phyloP scores from a whole-genome alignment of 2,888 invertebrate species.

The Rapana venosa region DNA sequence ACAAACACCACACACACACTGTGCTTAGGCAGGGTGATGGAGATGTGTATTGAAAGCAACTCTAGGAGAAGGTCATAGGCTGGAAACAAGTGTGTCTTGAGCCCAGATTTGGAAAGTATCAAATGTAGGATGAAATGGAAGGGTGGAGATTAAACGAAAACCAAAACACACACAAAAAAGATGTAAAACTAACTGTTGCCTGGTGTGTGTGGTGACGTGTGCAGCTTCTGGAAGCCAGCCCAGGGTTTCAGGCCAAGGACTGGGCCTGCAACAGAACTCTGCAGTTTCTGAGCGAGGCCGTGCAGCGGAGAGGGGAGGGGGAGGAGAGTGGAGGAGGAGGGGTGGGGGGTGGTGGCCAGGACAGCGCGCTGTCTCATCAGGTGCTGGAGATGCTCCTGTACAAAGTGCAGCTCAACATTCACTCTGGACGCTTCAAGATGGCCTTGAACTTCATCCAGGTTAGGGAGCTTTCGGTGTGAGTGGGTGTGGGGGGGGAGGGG shows the following conservation, averaged over 20 bases:
- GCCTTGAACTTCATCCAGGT: conserved; percentile 67
- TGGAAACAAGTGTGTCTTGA: too few relatives aligned
- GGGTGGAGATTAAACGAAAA: too few relatives aligned
- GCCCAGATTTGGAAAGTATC: too few relatives aligned
- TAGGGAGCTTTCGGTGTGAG: background rate
- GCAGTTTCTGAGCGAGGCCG: background rate
- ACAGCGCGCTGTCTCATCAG: conserved; percentile 63
- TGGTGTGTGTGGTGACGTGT: background rate
- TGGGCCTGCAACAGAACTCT: conserved; percentile 63
- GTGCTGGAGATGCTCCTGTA: conserved; percentile 72
- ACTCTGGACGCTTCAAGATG: conserved; percentile 66
- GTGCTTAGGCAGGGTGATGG: too few relatives aligned
- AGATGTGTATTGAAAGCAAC: too few relatives aligned
- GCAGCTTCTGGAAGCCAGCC: conserved; percentile 65
- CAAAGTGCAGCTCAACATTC: conserved; percentile 64
- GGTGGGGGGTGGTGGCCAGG: background rate
- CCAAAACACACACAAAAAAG: too few relatives aligned
- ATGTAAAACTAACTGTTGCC: too few relatives aligned
- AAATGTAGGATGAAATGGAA: too few relatives aligned
- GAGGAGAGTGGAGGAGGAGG: background rate
- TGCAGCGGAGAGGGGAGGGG: background rate
- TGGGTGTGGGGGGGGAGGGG: background rate
- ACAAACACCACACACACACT: too few relatives aligned
- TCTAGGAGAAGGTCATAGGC: too few relatives aligned
- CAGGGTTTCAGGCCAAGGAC: conserved; percentile 60